A percentile compares a stretch with the other conserved stretches of the same genome.
Evolutionary conservation across 1,140 invertebrate genomes (phyloP).

Genomic region (Hestina assimilis): DNA sequence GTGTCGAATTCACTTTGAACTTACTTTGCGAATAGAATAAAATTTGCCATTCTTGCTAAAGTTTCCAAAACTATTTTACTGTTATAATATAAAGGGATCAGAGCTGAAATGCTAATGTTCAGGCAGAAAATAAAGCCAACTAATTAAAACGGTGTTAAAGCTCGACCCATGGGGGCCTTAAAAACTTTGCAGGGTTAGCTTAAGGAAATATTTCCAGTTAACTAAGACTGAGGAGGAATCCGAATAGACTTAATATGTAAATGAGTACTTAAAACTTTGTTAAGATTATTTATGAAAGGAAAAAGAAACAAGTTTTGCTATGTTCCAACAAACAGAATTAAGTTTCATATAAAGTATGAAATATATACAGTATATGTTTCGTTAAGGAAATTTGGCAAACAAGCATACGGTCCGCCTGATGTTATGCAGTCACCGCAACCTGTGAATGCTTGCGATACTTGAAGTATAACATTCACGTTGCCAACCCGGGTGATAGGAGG

Average conservation of each 20-base stretch:
- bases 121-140: slow-evolving; percentile 39
- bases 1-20: too few relatives aligned
- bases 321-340: slow-evolving; percentile 6
- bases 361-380: too few relatives aligned
- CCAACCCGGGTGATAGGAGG: too few relatives aligned
- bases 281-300: slow-evolving; percentile 6
- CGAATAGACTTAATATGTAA: slow-evolving; percentile 31
- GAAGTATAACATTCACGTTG: too few relatives aligned
- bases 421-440: too few relatives aligned
- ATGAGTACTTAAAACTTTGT: slow-evolving; percentile 20
- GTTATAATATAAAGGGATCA: slow-evolving; percentile 19
- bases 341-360: too few relatives aligned
- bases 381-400: too few relatives aligned
- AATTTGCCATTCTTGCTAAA: neutral
- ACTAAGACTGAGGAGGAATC: slow-evolving; percentile 24
- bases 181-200: slow-evolving; percentile 43
- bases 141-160: slow-evolving; percentile 57
- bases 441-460: too few relatives aligned
- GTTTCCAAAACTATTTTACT: slow-evolving; percentile 5
- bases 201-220: slow-evolving; percentile 30
- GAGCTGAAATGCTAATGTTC: slow-evolving; percentile 32
- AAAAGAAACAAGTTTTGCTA: slow-evolving; percentile 2
- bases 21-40: neutral
- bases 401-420: too few relatives aligned
- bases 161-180: slow-evolving; percentile 43